Percentiles rank a stretch among this genome's conserved stretches.
phyloP scores from a whole-genome alignment of 2,888 invertebrate genomes.

The Congeria kusceri region DNA sequence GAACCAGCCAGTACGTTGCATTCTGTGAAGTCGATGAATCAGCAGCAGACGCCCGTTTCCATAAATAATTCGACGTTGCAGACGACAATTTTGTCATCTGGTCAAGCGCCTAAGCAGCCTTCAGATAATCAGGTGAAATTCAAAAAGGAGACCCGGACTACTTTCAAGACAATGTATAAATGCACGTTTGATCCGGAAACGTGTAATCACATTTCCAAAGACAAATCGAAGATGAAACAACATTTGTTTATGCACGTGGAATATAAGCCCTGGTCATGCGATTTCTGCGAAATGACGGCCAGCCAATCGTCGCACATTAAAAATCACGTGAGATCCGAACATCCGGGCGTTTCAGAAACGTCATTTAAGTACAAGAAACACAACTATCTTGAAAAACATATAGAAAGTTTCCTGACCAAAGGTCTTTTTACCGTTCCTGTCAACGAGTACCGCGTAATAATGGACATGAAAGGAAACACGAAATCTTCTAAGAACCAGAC shows the following conservation, averaged over 20 bases:
- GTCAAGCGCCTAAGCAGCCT: not conserved
- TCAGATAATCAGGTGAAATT: constrained; percentile 22
- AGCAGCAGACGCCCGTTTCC: constrained; percentile 24
- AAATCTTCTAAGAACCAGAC: constrained; percentile 37
- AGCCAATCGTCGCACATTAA: constrained; percentile 65
- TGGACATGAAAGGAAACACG: constrained; percentile 63
- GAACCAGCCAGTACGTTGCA: not conserved
- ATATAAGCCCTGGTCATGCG: constrained; percentile 65
- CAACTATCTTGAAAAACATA: constrained; percentile 64
- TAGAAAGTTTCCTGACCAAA: constrained; percentile 54
- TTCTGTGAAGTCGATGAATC: not conserved
- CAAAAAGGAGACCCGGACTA: constrained; percentile 48
- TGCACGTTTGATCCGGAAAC: constrained; percentile 63
- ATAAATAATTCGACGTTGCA: not conserved
- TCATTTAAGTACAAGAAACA: constrained; percentile 60
- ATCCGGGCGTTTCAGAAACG: constrained; percentile 41
- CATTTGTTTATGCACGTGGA: constrained; percentile 65
- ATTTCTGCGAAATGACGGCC: constrained; percentile 60
- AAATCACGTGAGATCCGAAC: constrained; percentile 61
- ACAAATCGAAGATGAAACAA: constrained; percentile 66
- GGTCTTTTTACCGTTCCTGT: constrained; percentile 63
- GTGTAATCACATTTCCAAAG: constrained; percentile 65
- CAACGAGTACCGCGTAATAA: constrained; percentile 54
- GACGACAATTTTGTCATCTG: not conserved
- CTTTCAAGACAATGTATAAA: constrained; percentile 63